phyloP scores from a whole-genome alignment of 2,113 vertebrate species.

The Nerophis lumbriciformis region DNA sequence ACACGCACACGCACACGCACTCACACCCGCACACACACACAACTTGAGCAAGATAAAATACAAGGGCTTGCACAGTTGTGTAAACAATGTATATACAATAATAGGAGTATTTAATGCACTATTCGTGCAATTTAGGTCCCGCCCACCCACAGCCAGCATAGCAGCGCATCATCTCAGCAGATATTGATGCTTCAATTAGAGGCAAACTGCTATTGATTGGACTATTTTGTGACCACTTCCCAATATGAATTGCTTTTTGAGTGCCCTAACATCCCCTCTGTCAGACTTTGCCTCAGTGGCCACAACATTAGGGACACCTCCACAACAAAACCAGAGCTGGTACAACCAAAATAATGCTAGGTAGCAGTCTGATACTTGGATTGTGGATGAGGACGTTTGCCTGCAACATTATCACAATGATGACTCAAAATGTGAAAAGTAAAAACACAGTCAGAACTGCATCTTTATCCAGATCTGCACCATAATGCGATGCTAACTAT shows the following conservation, averaged over 20 bases:
- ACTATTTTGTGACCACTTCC: constrained; percentile 20
- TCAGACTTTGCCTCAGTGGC: not conserved
- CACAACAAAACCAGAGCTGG: no score
- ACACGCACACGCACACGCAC: not conserved
- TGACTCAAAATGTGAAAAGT: no score
- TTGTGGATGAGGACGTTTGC: no score
- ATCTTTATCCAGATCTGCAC: no score
- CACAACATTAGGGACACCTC: no score
- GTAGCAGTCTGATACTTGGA: no score
- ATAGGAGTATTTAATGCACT: not conserved
- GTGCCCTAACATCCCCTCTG: constrained; percentile 1
- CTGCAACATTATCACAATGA: no score
- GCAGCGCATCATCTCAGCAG: constrained; percentile 15
- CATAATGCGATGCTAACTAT: no score
- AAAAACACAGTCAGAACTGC: no score
- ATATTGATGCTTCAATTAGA: constrained; percentile 32
- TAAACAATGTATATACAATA: not conserved
- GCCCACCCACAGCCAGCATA: not conserved
- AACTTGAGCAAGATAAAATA: constrained; percentile 42
- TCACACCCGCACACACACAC: constrained; percentile 7
- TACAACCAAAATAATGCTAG: no score
- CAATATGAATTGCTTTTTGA: constrained; percentile 28
- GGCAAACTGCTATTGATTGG: constrained; percentile 20
- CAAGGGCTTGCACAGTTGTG: constrained; percentile 18
- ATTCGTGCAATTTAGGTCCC: not conserved